A percentile compares a stretch with the other conserved stretches of the same genome.
phyloP scores from a whole-genome alignment of 2,113 vertebrate species.

The Glaucidium brasilianum region DNA sequence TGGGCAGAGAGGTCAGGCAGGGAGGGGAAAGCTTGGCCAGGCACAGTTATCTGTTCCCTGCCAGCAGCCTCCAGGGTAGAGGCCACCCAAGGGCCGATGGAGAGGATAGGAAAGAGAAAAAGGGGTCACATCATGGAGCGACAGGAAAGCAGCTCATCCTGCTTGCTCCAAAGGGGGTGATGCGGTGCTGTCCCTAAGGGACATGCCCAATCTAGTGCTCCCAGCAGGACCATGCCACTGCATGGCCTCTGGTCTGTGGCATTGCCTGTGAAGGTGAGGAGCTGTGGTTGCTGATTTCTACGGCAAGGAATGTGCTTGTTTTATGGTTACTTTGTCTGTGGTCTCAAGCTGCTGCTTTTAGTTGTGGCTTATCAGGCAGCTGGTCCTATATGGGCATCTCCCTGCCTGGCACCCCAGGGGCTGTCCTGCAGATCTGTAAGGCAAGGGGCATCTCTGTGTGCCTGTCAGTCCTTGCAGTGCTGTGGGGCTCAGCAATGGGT shows the following conservation, averaged over 20 bases:
- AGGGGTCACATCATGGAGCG: not conserved
- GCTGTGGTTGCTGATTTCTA: not conserved
- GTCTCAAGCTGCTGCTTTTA: not conserved
- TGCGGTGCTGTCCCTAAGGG: not conserved
- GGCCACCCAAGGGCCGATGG: not conserved
- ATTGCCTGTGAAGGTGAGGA: not conserved
- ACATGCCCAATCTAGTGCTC: rapidly evolving
- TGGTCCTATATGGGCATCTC: not conserved
- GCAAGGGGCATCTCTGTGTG: rapidly evolving
- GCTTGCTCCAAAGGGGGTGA: not conserved
- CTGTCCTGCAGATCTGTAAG: not conserved
- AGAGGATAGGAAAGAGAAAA: not conserved
- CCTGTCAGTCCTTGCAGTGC: rapidly evolving
- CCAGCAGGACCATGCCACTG: not conserved
- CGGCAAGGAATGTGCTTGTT: not conserved
- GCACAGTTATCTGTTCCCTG: not conserved
- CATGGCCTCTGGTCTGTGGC: not conserved
- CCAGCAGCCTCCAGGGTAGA: not conserved
- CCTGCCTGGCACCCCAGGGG: not conserved
- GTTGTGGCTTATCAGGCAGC: not conserved
- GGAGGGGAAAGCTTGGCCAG: not conserved
- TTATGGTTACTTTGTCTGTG: not conserved
- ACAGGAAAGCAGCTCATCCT: not conserved
- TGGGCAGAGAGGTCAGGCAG: not conserved
- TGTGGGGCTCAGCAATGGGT: not conserved